Evolutionary conservation across 2,797 vertebrate genomes (phyloP), one percentile per base, ranked within the genome.

Genomic region (Danio tinwini): DNA sequence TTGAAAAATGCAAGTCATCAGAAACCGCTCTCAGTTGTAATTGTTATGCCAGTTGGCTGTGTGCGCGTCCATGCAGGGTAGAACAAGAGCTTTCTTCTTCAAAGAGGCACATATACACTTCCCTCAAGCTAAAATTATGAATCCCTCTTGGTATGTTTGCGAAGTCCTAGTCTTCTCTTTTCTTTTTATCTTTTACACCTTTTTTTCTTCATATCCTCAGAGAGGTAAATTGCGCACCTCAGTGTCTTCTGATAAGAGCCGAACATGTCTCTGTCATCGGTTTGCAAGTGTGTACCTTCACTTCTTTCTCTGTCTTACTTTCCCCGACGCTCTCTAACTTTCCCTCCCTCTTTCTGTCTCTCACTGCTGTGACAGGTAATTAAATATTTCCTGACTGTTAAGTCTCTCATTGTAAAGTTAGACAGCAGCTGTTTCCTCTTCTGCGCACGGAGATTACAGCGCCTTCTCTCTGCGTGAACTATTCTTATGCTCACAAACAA

Each of bases 281-380:
- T 79, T 70, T 70, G 21, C 44, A 11, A 59, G 67, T 72, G 21
- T 62, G 58, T 47, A 55, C 68, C 65, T 62, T 62, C 67, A n/a
- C 37, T 29, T 78, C 45, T n/a, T 78, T 44, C 56, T 17, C 64
- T 45, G 39, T 53, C 19, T 72, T 71, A 61, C 49, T 55, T 37
- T 39, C 14, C 78, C 76, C 0, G n/a, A 70, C 56, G 61, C 37
- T 61, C 76, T 69, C 64, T 71, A 53, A 64, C 68, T 63, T 64
- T 64, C 77, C 21, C 59, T 79, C 67, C 13, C 39, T 78, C 64
- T 29, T 52, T 78, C 44, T 50, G 47, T 79, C 49, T 79, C 68
- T 79, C 58, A 72, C 77, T 72, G 77, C 77, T 72, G 58, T 79
- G 81, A 84, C 82, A 83, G 82, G 79, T 82, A 86, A 82, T 84